A percentile compares a stretch with the other conserved stretches of the same genome.
phyloP scores from a whole-genome alignment of 2,888 invertebrate species.

The Phalangium opilio region DNA sequence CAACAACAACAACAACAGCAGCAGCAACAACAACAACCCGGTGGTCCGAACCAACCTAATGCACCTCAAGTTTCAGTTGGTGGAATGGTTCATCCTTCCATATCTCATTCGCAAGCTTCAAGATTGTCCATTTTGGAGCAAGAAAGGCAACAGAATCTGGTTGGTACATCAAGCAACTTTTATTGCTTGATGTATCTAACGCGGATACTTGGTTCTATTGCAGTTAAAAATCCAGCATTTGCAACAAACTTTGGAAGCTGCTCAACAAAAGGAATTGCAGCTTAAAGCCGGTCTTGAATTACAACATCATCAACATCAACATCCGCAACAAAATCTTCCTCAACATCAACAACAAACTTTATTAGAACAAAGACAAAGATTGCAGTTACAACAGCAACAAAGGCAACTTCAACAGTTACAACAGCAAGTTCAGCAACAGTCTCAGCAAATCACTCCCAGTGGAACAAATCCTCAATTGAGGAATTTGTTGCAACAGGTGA shows the following conservation, averaged over 20 bases:
- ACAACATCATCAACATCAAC: slow-evolving; percentile 13
- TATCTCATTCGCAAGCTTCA: slow-evolving; percentile 7
- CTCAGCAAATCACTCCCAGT: slow-evolving; percentile 40
- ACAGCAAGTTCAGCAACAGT: slow-evolving; percentile 33
- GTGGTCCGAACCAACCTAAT: too few species aligned
- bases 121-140: slow-evolving; percentile 38
- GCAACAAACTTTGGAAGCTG: slow-evolving; percentile 60
- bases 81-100: not conserved
- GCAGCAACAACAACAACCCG: slow-evolving; percentile 20
- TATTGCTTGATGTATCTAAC: too few species aligned
- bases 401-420: slow-evolving; percentile 24
- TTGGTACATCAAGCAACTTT: slow-evolving; percentile 25
- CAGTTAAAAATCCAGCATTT: slow-evolving; percentile 54
- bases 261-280: slow-evolving; percentile 64
- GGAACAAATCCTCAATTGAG: slow-evolving; percentile 36
- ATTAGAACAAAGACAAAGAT: slow-evolving; percentile 8
- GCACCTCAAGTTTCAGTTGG: slow-evolving; percentile 1
- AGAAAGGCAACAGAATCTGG: slow-evolving; percentile 56
- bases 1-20: slow-evolving; percentile 36
- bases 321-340: slow-evolving; percentile 11
- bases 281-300: slow-evolving; percentile 40
- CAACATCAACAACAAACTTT: slow-evolving; percentile 31
- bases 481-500: slow-evolving; percentile 18
- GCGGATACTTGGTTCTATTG: not conserved
- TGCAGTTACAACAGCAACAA: slow-evolving; percentile 22